Conservation (phyloP, 2,113 vertebrate species). For the Chaetodon trifascialis region DNA sequence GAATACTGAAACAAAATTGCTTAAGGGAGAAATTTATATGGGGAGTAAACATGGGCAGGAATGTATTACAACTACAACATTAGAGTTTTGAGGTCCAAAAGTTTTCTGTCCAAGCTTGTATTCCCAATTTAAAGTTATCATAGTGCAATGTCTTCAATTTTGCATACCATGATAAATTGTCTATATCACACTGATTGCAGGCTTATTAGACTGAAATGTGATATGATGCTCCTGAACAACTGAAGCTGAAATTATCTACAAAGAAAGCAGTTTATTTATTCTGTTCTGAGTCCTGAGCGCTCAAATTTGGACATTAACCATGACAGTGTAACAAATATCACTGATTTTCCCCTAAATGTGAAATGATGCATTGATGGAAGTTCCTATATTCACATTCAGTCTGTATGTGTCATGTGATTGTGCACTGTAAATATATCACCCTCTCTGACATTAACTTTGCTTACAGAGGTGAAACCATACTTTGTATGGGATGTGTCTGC, state of each 20-base stretch:
- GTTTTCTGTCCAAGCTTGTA: background rate
- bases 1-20: background rate
- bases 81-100: background rate
- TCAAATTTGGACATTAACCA: background rate
- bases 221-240: background rate
- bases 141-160: background rate
- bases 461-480: slow-evolving; percentile 83
- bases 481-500: slow-evolving; percentile 85
- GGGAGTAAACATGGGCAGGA: background rate
- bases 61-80: background rate
- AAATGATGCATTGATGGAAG: background rate
- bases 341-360: background rate
- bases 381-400: background rate
- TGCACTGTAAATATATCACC: slow-evolving; percentile 69
- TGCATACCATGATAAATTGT: background rate
- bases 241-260: background rate
- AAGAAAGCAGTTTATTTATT: background rate
- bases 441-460: slow-evolving; percentile 83
- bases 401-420: slow-evolving; percentile 49
- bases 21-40: background rate
- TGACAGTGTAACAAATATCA: background rate
- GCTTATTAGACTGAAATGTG: background rate
- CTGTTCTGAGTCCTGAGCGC: background rate
- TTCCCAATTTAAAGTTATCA: background rate
- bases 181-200: background rate